Percentiles rank a stretch among this genome's conserved stretches.
Conservation (phyloP, 1,140 invertebrate genomes). For the Tetraneura akinire region DNA sequence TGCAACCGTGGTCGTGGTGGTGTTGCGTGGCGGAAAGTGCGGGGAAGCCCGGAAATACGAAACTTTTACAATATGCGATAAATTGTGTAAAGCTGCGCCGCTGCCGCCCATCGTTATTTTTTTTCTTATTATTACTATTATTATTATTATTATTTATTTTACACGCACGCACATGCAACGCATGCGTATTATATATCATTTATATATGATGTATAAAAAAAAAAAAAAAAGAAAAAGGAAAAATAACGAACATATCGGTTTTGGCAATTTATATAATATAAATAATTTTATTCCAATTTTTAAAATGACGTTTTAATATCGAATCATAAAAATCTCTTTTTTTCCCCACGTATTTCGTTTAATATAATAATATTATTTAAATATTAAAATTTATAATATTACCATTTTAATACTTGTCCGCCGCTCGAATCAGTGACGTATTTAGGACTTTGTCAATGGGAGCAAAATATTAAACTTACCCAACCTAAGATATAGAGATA, state of each 20-base stretch:
- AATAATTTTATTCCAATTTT: neutral
- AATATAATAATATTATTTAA: too few species aligned
- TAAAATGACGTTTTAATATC: too few species aligned
- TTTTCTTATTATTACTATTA: too few species aligned
- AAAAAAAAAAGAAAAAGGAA: slow-evolving; percentile 33
- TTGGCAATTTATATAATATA: slow-evolving; percentile 4
- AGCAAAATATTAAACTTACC: too few species aligned
- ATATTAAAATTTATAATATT: too few species aligned
- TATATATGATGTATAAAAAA: too few species aligned
- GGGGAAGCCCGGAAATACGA: slow-evolving; percentile 42
- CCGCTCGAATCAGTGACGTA: too few species aligned
- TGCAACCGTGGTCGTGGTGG: neutral
- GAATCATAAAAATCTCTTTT: neutral
- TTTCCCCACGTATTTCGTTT: neutral
- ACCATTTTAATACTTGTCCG: too few species aligned
- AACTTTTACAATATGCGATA: slow-evolving; percentile 52
- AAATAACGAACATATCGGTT: neutral
- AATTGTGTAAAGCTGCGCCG: slow-evolving; percentile 43
- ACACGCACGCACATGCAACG: neutral
- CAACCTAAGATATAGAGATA: too few species aligned
- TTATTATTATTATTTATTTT: slow-evolving; percentile 28
- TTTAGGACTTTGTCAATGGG: too few species aligned
- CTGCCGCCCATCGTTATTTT: slow-evolving; percentile 34
- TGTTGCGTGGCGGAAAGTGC: neutral
- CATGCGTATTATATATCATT: neutral